A percentile compares a stretch with the other conserved stretches of the same genome.
These are phyloP conservation scores for Typhlomys cinereus DNA, from an alignment of 2,113 vertebrate genomes.

Conservation along the genomic window DNA sequence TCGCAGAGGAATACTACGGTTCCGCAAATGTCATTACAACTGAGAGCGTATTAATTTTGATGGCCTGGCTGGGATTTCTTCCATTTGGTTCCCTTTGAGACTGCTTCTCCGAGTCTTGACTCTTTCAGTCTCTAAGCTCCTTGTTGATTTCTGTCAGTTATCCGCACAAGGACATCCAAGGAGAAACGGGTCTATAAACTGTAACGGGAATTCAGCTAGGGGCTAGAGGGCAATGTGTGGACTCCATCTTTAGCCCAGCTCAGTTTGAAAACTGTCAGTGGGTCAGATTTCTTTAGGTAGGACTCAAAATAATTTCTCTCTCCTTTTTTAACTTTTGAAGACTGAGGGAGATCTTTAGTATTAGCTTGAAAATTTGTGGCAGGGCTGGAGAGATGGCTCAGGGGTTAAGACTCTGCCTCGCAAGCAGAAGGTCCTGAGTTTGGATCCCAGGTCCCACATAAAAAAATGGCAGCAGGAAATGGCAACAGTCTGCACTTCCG, in stretches of 20 bases:
- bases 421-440: no score
- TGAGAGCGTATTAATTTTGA: slow-evolving; percentile 70
- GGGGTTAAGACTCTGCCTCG: no score
- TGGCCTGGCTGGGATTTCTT: slow-evolving; percentile 30
- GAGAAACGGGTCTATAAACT: slow-evolving; percentile 50
- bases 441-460: no score
- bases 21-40: slow-evolving; percentile 66
- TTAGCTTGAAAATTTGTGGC: neutral
- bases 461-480: no score
- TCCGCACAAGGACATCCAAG: slow-evolving; percentile 64
- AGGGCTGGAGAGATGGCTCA: no score
- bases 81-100: slow-evolving; percentile 60
- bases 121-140: slow-evolving; percentile 51
- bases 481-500: no score
- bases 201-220: slow-evolving; percentile 83
- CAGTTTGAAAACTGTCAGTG: slow-evolving; percentile 23
- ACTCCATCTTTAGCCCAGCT: slow-evolving; percentile 77
- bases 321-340: neutral
- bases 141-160: slow-evolving; percentile 73
- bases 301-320: neutral
- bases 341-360: slow-evolving; percentile 11
- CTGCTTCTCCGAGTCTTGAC: neutral
- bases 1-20: slow-evolving; percentile 69
- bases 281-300: slow-evolving; percentile 32
- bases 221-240: slow-evolving; percentile 79